These are phyloP conservation scores for Ennomos quercinarius DNA, from an alignment of 2,888 invertebrate species.

Conservation along the genomic window DNA sequence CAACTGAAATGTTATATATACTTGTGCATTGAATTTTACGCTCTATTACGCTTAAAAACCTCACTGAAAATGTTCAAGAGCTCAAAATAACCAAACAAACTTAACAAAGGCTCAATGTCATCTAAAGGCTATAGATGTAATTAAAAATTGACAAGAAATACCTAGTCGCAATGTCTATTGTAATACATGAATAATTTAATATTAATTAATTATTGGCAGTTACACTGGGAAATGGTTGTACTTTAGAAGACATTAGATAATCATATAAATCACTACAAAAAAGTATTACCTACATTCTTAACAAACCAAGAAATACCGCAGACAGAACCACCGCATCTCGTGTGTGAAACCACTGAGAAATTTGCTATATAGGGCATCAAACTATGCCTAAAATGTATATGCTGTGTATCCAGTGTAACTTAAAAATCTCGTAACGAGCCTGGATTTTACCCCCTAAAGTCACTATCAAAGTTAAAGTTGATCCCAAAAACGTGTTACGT, in stretches of 20 bases:
- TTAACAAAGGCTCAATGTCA: slow-evolving; percentile 62
- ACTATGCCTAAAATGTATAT: slow-evolving; percentile 41
- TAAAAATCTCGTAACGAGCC: slow-evolving; percentile 31
- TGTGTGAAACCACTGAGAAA: slow-evolving; percentile 15
- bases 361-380: slow-evolving; percentile 31
- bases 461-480: slow-evolving; percentile 64
- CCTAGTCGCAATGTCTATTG: slow-evolving; percentile 42
- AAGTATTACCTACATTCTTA: slow-evolving; percentile 63
- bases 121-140: slow-evolving; percentile 55
- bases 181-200: slow-evolving; percentile 46
- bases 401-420: slow-evolving; percentile 53
- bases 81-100: slow-evolving; percentile 64
- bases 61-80: slow-evolving; percentile 57
- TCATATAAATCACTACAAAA: slow-evolving; percentile 53
- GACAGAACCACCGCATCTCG: slow-evolving; percentile 41
- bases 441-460: slow-evolving; percentile 45
- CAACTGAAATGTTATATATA: slow-evolving; percentile 23
- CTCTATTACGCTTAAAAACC: slow-evolving; percentile 18
- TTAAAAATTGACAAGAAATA: slow-evolving; percentile 48
- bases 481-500: slow-evolving; percentile 73
- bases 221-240: slow-evolving; percentile 52
- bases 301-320: slow-evolving; percentile 62
- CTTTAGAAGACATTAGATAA: slow-evolving; percentile 44
- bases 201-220: no score
- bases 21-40: slow-evolving; percentile 19